These are phyloP conservation scores for Bubalus kerabau DNA, from an alignment of 2,113 vertebrate genomes.

Conservation along the genomic window DNA sequence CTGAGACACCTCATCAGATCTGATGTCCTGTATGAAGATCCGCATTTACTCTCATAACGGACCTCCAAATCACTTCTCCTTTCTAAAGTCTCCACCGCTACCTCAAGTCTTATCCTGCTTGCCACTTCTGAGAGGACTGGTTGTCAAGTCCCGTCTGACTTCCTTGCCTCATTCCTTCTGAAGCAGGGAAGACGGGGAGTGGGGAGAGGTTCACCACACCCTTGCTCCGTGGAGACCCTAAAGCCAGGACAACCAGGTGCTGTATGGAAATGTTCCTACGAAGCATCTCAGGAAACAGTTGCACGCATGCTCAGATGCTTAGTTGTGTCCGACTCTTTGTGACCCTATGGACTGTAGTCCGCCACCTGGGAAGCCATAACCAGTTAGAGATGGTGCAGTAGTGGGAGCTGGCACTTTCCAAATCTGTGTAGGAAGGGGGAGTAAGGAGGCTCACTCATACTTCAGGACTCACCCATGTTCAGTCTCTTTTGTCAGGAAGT, in stretches of 20 bases:
- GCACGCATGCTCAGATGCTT: not conserved
- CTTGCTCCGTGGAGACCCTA: not conserved
- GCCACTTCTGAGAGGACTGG: not conserved
- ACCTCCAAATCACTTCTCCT: not conserved
- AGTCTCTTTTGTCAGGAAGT: not conserved
- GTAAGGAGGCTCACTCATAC: not conserved
- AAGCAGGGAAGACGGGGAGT: not conserved
- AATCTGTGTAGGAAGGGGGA: not conserved
- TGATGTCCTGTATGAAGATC: not conserved
- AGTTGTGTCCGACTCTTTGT: fast-evolving
- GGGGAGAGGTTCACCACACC: not conserved
- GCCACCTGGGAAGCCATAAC: not conserved
- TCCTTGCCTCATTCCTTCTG: not conserved
- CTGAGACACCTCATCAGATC: not conserved
- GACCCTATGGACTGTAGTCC: not conserved
- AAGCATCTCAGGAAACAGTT: not conserved
- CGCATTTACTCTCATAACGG: not conserved
- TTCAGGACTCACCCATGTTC: not conserved
- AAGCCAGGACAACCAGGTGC: not conserved
- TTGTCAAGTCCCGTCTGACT: not conserved
- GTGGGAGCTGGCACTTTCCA: not conserved
- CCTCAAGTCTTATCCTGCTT: not conserved
- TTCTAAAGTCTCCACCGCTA: not conserved
- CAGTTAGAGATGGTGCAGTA: not conserved
- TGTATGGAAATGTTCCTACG: fast-evolving